These are phyloP conservation scores for Drosophila kurseongensis DNA, from an alignment of 1,140 invertebrate genomes.

Conservation along the genomic window DNA sequence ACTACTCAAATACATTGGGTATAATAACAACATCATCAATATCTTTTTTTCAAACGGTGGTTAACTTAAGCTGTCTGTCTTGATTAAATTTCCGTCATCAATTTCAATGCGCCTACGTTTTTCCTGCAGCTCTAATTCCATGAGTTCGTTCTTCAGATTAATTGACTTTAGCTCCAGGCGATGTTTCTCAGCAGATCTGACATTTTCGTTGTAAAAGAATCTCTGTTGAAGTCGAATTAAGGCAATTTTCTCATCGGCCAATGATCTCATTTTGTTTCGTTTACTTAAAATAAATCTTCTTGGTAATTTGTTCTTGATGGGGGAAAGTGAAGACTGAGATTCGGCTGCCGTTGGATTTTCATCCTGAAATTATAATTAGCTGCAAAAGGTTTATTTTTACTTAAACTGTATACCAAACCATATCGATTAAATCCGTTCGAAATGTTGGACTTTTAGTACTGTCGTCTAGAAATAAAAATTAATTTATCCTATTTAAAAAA, in stretches of 20 bases:
- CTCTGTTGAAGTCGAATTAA: constrained; percentile 12
- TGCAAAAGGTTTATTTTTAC: neutral
- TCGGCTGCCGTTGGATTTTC: neutral
- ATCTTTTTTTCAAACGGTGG: neutral
- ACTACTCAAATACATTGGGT: constrained; percentile 41
- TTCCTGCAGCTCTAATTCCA: constrained; percentile 19
- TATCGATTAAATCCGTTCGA: no score
- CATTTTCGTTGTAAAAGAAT: constrained; percentile 13
- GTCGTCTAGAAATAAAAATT: neutral
- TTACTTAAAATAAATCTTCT: neutral
- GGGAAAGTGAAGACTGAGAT: neutral
- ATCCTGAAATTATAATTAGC: no score
- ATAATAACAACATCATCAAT: constrained; percentile 11
- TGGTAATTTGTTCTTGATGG: neutral
- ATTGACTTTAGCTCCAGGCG: constrained; percentile 2
- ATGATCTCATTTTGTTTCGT: neutral
- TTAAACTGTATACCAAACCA: neutral
- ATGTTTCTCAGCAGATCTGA: constrained; percentile 15
- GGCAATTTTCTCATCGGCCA: neutral
- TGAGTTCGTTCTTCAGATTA: constrained; percentile 11
- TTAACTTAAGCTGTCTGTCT: neutral
- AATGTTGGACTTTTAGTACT: neutral
- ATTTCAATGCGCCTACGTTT: neutral
- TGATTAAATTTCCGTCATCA: neutral
- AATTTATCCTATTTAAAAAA: neutral